A percentile compares a stretch with the other conserved stretches of the same genome.
Evolutionary conservation across 2,797 vertebrate species (phyloP).

Genomic region (Pangasius djambal): DNA sequence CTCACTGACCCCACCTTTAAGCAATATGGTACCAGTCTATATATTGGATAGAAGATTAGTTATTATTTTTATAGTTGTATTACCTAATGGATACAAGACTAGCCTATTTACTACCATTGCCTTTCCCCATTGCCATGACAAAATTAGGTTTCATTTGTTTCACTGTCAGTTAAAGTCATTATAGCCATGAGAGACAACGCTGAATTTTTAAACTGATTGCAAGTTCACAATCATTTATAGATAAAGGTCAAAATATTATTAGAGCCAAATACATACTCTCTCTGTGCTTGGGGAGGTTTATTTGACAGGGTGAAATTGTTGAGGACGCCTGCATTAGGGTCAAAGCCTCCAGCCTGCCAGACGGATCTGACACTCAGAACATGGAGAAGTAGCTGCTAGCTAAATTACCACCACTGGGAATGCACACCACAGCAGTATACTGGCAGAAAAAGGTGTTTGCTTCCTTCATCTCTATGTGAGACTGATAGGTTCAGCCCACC

Average conservation of each 20-base stretch:
- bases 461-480: constrained; percentile 20
- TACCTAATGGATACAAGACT: not conserved
- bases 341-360: constrained; percentile 10
- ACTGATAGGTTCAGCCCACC: constrained; percentile 3
- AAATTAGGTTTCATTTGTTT: not conserved
- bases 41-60: not conserved
- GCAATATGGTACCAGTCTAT: not conserved
- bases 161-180: not conserved
- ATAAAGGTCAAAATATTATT: not conserved
- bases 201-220: not conserved
- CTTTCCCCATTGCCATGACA: not conserved
- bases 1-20: not conserved
- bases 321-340: not conserved
- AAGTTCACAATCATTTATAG: not conserved
- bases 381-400: constrained; percentile 15
- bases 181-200: not conserved
- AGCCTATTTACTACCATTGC: not conserved
- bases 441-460: constrained; percentile 24
- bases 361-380: constrained; percentile 24
- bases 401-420: constrained; percentile 13
- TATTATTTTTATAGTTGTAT: not conserved
- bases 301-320: constrained; percentile 23
- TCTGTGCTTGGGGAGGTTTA: not conserved
- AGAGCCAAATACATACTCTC: not conserved
- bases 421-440: constrained; percentile 1